Evolutionary conservation across 2,113 vertebrate genomes (phyloP).

Genomic region (Channa maculata): DNA sequence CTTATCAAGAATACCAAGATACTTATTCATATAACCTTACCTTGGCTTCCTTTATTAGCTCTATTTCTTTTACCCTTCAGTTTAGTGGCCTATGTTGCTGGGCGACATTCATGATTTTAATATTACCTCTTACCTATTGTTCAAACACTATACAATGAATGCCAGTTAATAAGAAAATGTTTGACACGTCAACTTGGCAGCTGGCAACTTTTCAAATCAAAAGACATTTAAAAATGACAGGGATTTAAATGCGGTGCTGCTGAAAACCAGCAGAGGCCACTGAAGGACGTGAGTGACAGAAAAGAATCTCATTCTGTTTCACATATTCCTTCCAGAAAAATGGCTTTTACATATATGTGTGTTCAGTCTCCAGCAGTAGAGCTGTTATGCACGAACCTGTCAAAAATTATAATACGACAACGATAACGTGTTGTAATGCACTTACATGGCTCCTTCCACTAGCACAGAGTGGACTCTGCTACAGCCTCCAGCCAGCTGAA

Average conservation of each 20-base stretch:
- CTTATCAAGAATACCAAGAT: background rate
- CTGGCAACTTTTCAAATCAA: background rate
- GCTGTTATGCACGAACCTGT: conserved; percentile 30
- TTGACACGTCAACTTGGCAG: background rate
- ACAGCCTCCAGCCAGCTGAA: conserved; percentile 87
- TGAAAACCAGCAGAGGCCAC: background rate
- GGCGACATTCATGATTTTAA: too few relatives aligned
- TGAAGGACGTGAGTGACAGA: background rate
- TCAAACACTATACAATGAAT: background rate
- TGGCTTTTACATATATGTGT: conserved; percentile 9
- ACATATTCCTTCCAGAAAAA: background rate
- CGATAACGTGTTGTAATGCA: conserved; percentile 44
- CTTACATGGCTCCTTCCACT: conserved; percentile 93
- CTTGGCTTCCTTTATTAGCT: background rate
- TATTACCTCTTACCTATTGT: too few relatives aligned
- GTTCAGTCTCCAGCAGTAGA: background rate
- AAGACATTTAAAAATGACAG: background rate
- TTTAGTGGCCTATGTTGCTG: conserved; percentile 6
- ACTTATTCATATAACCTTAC: background rate
- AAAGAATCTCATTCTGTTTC: conserved; percentile 18
- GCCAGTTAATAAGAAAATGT: background rate
- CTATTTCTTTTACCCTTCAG: too few relatives aligned
- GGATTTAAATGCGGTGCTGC: background rate
- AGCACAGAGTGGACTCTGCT: conserved; percentile 88
- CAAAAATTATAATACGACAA: conserved; percentile 19